Evolutionary conservation across 2,113 vertebrate species (phyloP).

Genomic region (Rafetus swinhoei): DNA sequence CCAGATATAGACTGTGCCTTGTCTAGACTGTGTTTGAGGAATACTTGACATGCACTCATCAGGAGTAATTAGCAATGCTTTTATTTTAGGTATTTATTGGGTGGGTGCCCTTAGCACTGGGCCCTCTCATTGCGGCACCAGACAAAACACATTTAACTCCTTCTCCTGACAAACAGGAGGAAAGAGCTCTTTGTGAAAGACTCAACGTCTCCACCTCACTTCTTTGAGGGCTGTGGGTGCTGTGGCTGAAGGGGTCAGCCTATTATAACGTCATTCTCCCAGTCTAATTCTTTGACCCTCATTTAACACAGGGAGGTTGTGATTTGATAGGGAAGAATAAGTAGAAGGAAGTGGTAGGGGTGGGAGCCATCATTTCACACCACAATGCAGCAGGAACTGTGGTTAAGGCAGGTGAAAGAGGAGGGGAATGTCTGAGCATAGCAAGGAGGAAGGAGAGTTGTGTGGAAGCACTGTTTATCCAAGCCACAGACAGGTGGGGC

Average conservation of each 20-base stretch:
- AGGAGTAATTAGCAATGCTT: background rate
- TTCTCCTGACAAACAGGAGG: background rate
- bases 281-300: background rate
- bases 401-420: background rate
- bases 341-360: background rate
- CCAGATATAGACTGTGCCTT: background rate
- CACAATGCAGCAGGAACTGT: background rate
- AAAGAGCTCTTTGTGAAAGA: background rate
- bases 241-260: background rate
- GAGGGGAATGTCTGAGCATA: background rate
- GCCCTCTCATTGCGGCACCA: background rate
- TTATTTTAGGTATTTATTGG: background rate
- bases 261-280: background rate
- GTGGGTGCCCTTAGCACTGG: background rate
- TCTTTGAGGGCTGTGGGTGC: background rate
- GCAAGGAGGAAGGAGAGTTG: background rate
- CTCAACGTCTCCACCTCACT: background rate
- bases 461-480: background rate
- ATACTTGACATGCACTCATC: background rate
- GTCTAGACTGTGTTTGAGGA: constrained; percentile 28
- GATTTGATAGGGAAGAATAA: background rate
- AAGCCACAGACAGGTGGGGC: background rate
- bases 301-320: background rate
- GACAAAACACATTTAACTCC: background rate
- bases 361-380: background rate